Conservation (phyloP, 2,113 vertebrate genomes). For the Azemiops feae region DNA sequence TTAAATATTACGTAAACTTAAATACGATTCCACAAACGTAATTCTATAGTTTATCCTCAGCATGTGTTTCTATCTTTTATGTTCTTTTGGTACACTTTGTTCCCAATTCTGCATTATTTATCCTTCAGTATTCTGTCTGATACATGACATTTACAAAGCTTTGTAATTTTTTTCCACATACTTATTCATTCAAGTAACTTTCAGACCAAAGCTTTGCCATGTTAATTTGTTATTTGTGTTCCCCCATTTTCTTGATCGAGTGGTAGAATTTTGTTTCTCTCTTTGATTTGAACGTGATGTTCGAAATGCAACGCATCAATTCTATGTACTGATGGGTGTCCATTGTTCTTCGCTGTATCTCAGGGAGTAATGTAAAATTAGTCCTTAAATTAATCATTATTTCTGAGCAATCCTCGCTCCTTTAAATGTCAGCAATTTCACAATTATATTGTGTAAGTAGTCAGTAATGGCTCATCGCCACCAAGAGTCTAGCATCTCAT, state of each 20-base stretch:
- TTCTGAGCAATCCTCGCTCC: not conserved
- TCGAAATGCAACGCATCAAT: not conserved
- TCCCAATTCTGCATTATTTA: not conserved
- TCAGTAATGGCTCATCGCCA: not conserved
- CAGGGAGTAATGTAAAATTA: not conserved
- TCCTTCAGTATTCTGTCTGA: not conserved
- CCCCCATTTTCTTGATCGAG: not conserved
- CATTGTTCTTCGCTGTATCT: constrained; percentile 5
- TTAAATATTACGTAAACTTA: not conserved
- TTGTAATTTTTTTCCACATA: not conserved
- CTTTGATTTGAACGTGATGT: not conserved
- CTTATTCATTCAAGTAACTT: not conserved
- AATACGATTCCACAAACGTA: not conserved
- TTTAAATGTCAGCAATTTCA: not conserved
- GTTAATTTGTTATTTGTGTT: not conserved
- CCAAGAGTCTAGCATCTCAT: not conserved
- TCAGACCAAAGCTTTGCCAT: not conserved
- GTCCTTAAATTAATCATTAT: constrained; percentile 6
- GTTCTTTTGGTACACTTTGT: not conserved
- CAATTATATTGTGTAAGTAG: not conserved
- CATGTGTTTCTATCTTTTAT: not conserved
- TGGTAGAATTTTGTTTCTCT: not conserved
- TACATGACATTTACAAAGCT: not conserved
- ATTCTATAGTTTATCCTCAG: not conserved
- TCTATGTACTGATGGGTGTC: not conserved